Conservation (phyloP, 2,113 vertebrate species). For the Origma solitaria region DNA sequence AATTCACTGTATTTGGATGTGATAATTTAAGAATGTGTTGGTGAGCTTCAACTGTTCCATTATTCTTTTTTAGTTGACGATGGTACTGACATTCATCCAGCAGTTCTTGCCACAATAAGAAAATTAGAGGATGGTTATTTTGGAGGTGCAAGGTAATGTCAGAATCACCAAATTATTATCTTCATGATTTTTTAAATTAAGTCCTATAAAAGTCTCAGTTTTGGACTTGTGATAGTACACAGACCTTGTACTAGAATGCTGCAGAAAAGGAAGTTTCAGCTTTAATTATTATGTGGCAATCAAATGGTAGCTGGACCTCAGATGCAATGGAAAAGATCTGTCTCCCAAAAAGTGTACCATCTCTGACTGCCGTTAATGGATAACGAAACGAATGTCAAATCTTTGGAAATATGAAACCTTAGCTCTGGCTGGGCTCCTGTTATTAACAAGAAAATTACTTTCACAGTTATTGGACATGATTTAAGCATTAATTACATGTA, state of each 20-base stretch:
- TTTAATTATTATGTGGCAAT: neutral
- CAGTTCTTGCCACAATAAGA: slow-evolving; percentile 87
- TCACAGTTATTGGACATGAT: neutral
- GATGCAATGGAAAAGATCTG: neutral
- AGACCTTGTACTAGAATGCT: neutral
- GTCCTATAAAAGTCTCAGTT: neutral
- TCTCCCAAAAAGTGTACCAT: neutral
- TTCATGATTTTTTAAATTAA: neutral
- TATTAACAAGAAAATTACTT: neutral
- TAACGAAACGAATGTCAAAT: neutral
- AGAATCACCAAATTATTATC: neutral
- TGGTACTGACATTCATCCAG: slow-evolving; percentile 86
- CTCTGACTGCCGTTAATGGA: neutral
- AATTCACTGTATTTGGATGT: neutral
- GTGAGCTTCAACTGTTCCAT: neutral
- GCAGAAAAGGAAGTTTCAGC: neutral
- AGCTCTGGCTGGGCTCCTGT: neutral
- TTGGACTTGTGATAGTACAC: neutral
- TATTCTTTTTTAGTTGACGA: slow-evolving; percentile 81
- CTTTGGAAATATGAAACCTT: neutral
- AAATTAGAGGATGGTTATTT: slow-evolving; percentile 98
- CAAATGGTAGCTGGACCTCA: neutral
- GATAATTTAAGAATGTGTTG: neutral
- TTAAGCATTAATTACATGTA: neutral
- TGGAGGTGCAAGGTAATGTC: slow-evolving; percentile 88